Base-by-base conservation (phyloP, 1,140 invertebrate genomes). In the Eurosta solidaginis region DNA sequence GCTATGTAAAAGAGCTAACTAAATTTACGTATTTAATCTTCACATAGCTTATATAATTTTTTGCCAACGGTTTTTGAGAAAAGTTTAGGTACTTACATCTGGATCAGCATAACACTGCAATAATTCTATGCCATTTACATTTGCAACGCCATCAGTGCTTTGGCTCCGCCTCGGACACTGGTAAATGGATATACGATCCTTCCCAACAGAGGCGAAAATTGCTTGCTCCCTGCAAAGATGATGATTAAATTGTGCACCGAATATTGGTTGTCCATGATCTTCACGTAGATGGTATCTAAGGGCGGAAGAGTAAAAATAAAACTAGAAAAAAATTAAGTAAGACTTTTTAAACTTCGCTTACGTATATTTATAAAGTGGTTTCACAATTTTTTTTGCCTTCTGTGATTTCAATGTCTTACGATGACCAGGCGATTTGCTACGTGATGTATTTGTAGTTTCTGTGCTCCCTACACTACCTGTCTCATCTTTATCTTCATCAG, bases 221-320 rank as follows among this genome's bases (percentile, higher is more conserved):
- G 96, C 95, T 83, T 97, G 93, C 0, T 93, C 94, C 81, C 96
- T 93, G 79, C 93, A 94, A 4, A 97, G 87, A 84, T 96, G 91
- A 79, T 96, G 94, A 90, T 98, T 98, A 82, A 98, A 97, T 84
- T 97, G 95, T 36, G 95, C 94, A 1, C 97, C 97, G 91, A 98
- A 99, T 42, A 99, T 88, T 3, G 97, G 96, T 82, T 96, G 94
- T 0, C 93, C 94, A 89, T 98, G 97, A 85, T 98, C 96, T 89
- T 99, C 97, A 88, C 96, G 95, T 9, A 94, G 91, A 88, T 91
- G 93, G 82, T 93, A 94, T 74, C 93, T 94, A 79, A 45, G 88
- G 68, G 81, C 1, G n/a, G n/a, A n/a, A n/a, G n/a, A 50, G 17
- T 20, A 45, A 33, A 2, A 12, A 76, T 25, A 50, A 17, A 47